These are phyloP conservation scores for Oscheius sp. DNA, from an alignment of 2,888 invertebrate species.

Conservation along the genomic window DNA sequence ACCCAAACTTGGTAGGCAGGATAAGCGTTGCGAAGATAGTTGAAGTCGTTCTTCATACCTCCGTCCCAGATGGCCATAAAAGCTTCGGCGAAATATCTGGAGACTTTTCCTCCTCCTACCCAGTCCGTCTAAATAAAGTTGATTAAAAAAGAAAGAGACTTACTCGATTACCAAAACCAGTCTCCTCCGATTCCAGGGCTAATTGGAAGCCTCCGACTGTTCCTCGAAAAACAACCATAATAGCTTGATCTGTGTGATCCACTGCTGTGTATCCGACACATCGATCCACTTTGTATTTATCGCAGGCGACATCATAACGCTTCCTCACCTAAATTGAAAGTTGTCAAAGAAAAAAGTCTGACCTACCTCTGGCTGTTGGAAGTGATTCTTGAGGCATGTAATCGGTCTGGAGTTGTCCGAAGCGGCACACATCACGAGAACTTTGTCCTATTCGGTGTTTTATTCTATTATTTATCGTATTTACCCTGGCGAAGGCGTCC, in stretches of 20 bases:
- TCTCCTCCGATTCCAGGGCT: constrained; percentile 41
- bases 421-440: constrained; percentile 48
- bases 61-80: constrained; percentile 46
- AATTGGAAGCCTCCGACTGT: constrained; percentile 38
- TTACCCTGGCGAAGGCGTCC: constrained; percentile 47
- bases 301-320: constrained; percentile 36
- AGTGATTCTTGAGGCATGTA: constrained; percentile 43
- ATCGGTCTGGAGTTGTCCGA: constrained; percentile 49
- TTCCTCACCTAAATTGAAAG: constrained; percentile 30
- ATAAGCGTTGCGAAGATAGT: constrained; percentile 32
- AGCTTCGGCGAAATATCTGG: constrained; percentile 48
- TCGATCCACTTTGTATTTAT: constrained; percentile 36
- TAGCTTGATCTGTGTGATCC: constrained; percentile 41
- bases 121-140: constrained; percentile 39
- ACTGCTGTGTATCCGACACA: constrained; percentile 41
- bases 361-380: constrained; percentile 38
- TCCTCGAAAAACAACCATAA: constrained; percentile 42
- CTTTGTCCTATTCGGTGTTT: no score
- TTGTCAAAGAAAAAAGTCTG: no score
- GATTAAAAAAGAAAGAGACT: no score
- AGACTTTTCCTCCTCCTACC: constrained; percentile 45
- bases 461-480: no score
- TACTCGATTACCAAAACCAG: constrained; percentile 33
- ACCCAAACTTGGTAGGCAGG: constrained; percentile 47
- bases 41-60: constrained; percentile 45